Conservation (phyloP, 2,888 invertebrate species). For the Chalcis sispes region DNA sequence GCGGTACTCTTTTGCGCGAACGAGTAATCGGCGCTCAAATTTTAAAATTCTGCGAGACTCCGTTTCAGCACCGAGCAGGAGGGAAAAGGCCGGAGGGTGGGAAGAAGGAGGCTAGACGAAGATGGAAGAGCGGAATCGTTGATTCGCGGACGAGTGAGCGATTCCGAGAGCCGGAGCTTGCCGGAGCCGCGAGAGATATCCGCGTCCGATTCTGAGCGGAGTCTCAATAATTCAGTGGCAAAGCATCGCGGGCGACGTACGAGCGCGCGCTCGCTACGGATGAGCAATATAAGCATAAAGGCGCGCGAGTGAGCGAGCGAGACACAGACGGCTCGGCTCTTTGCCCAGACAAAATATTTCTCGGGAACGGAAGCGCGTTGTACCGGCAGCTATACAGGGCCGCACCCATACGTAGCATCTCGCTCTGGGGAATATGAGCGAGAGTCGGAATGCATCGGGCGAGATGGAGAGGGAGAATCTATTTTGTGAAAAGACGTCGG, state of each 20-base stretch:
- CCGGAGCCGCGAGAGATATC: conserved; percentile 53
- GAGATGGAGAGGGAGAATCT: conserved; percentile 46
- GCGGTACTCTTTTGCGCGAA: no score
- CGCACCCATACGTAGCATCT: conserved; percentile 59
- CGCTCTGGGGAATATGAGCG: conserved; percentile 63
- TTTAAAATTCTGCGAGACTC: no score
- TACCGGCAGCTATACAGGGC: neutral
- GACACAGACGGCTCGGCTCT: conserved; percentile 61
- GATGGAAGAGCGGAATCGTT: conserved; percentile 38
- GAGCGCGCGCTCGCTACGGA: conserved; percentile 56
- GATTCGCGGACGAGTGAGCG: conserved; percentile 41
- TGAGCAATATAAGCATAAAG: conserved; percentile 66
- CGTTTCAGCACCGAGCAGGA: no score
- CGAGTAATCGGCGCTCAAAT: no score
- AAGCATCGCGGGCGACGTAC: conserved; percentile 62
- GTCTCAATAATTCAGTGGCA: conserved; percentile 66
- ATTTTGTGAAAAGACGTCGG: conserved; percentile 49
- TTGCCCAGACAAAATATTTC: conserved; percentile 69
- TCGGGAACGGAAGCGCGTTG: conserved; percentile 58
- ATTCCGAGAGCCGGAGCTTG: neutral
- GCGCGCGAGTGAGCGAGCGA: conserved; percentile 49
- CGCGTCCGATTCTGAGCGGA: conserved; percentile 63
- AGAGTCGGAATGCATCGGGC: conserved; percentile 51
- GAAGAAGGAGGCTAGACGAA: neutral
- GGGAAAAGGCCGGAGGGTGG: no score